Base-by-base conservation (phyloP, 1,140 invertebrate species). In the Medauroidea extradentata region DNA sequence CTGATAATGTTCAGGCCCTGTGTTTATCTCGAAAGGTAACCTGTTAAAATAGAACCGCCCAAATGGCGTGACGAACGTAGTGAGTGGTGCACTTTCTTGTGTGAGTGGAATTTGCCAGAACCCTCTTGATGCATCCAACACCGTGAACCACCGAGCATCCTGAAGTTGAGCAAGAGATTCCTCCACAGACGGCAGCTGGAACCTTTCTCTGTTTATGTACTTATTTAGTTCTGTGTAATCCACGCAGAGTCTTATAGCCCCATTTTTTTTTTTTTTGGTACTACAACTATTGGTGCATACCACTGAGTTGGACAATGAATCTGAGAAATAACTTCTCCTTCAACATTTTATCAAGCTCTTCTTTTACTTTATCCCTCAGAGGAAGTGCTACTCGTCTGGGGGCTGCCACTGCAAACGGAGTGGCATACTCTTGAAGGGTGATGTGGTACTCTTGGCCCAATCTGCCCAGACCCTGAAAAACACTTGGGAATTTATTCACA, bases 201-300 rank as follows among this genome's bases (percentile, higher is more conserved):
- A 25, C 8, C 59, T 61, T 23, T 68, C 63, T 14, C 71, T 49
- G 24, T 62, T 49, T 19, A 72, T 58, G 52, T 57, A 67, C 29
- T 62, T 58, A 54, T 74, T 74, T 13, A 73, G 55, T 18, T 59
- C 18, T 16, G 62, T 71, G 9, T 67, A 73, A 54, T 78, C 77
- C 3, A 72, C 72, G 51, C 73, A 77, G 3, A 79, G 48, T 16
- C 76, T 62, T n/a, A 73, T 61, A 23, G 61, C 62, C 8, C 65
- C 68, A 53, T 70, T 64, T 21, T 63, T 53, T n/a, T n/a, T n/a
- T n/a, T 59, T 79, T 78, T n/a, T 65, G n/a, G 66, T 3, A 75
- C 73, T 4, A 68, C 57, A 3, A 79, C 66, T 25, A 78, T 68
- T 5, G 75, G 74, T 16, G 70, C 64, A 19, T n/a, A 71, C 73